Evolutionary conservation across 2,113 vertebrate genomes (phyloP).

Genomic region (Cebus imitator): DNA sequence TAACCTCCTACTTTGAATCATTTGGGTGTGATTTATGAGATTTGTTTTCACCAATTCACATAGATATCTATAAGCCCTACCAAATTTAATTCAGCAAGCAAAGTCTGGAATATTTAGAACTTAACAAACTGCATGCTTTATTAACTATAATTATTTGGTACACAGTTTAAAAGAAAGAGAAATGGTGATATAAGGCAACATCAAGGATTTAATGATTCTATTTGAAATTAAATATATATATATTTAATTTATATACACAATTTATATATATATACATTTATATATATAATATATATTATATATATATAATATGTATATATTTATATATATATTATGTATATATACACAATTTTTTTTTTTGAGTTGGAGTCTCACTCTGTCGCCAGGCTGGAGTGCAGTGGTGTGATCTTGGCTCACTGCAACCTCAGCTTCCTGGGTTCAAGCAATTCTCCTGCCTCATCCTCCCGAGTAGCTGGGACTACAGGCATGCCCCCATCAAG

Average conservation of each 20-base stretch:
- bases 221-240: neutral
- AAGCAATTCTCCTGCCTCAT: no score
- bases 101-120: neutral
- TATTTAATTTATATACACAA: no score
- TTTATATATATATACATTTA: no score
- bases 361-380: no score
- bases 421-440: no score
- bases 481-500: no score
- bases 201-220: neutral
- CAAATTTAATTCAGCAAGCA: neutral
- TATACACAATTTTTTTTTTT: neutral
- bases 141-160: constrained; percentile 15
- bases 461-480: no score
- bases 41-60: neutral
- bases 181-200: neutral
- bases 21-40: neutral
- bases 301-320: no score
- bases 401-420: no score
- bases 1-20: neutral
- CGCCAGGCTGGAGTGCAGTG: no score
- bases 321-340: no score
- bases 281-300: no score
- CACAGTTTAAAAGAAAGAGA: constrained; percentile 3
- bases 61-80: neutral
- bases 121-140: constrained; percentile 2